These are phyloP conservation scores for Eremobia ochroleuca DNA, from an alignment of 2,888 invertebrate genomes.

Conservation along the genomic window DNA sequence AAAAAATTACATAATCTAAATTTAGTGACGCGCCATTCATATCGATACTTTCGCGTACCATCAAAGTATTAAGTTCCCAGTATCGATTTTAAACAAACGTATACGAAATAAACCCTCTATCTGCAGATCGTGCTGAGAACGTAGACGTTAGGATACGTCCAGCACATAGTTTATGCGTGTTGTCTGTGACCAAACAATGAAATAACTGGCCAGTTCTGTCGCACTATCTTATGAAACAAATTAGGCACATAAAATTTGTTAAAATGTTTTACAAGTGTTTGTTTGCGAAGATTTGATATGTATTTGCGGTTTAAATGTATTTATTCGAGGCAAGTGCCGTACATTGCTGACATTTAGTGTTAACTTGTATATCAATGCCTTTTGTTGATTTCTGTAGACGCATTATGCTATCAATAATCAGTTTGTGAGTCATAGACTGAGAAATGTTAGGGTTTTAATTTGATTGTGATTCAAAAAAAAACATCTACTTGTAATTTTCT, in stretches of 20 bases:
- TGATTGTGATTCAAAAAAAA: not conserved
- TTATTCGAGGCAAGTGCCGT: constrained; percentile 32
- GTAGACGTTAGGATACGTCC: constrained; percentile 64
- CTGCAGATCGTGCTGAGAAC: constrained; percentile 53
- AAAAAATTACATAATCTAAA: too few relatives aligned
- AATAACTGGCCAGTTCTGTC: constrained; percentile 53
- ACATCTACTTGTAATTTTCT: not conserved
- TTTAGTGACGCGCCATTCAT: constrained; percentile 20
- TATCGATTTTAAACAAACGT: constrained; percentile 27
- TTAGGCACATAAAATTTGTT: constrained; percentile 57
- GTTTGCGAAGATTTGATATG: constrained; percentile 45
- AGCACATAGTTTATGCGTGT: constrained; percentile 61
- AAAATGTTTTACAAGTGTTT: constrained; percentile 52
- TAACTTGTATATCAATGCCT: constrained; percentile 8
- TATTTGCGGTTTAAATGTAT: constrained; percentile 46
- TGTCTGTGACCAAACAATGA: constrained; percentile 61
- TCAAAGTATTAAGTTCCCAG: not conserved
- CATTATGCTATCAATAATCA: not conserved
- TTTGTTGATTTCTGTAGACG: constrained; percentile 3
- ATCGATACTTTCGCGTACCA: constrained; percentile 30
- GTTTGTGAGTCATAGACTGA: not conserved
- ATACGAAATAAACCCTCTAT: constrained; percentile 21
- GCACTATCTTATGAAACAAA: constrained; percentile 52
- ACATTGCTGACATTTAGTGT: constrained; percentile 25
- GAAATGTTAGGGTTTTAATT: not conserved